Conservation (phyloP, 2,797 vertebrate genomes). For the Mus caroli region DNA sequence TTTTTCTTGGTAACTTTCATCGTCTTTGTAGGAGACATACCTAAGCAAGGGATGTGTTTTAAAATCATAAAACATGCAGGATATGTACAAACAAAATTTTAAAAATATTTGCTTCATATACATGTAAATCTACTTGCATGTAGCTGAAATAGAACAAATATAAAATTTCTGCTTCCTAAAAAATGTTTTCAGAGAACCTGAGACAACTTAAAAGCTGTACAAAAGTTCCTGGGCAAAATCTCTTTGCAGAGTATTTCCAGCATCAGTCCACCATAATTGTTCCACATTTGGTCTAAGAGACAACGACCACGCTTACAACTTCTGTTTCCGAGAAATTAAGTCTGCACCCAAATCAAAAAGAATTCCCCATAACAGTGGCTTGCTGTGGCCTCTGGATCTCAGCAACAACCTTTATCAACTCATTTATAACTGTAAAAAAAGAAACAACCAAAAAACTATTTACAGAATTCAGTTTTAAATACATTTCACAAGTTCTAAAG, state of each 20-base stretch:
- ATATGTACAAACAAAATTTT: constrained; percentile 92
- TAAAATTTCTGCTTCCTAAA: constrained; percentile 91
- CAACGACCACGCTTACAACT: constrained; percentile 90
- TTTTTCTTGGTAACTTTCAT: constrained; percentile 81
- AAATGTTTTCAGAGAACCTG: constrained; percentile 89
- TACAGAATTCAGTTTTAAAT: constrained; percentile 93
- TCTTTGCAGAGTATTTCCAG: constrained; percentile 87
- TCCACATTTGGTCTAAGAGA: constrained; percentile 88
- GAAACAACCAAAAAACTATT: constrained; percentile 87
- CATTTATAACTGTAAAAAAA: constrained; percentile 91
- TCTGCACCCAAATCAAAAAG: constrained; percentile 90
- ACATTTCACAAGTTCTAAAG: constrained; percentile 91
- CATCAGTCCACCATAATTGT: constrained; percentile 87
- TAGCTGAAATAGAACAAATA: constrained; percentile 91
- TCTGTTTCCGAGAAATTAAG: constrained; percentile 89
- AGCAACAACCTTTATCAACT: constrained; percentile 91
- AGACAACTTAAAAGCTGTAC: constrained; percentile 91
- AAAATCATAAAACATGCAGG: constrained; percentile 92
- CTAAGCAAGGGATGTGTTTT: constrained; percentile 87
- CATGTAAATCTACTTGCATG: constrained; percentile 92
- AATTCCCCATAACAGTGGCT: constrained; percentile 90
- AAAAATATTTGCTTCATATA: constrained; percentile 94
- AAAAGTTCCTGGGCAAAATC: constrained; percentile 90
- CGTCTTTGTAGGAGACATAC: constrained; percentile 88
- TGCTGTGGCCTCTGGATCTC: constrained; percentile 89